Conservation (phyloP, 2,888 invertebrate genomes). For the Pelosia muscerda region DNA sequence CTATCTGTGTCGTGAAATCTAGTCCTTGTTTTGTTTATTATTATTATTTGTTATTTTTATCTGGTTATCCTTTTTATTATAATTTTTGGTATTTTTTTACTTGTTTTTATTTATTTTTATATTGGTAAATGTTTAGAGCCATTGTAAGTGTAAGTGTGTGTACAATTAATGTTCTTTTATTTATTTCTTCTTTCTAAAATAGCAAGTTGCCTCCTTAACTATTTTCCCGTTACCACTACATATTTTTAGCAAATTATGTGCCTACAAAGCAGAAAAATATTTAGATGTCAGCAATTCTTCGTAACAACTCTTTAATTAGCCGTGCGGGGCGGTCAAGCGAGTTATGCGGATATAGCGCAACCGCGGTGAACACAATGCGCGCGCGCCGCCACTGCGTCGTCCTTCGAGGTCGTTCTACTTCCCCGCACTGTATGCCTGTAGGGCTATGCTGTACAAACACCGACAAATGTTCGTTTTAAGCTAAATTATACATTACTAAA, state of each 20-base stretch:
- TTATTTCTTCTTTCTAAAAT: neutral
- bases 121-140: too few species aligned
- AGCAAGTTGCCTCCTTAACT: neutral
- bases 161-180: too few species aligned
- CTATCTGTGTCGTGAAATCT: too few species aligned
- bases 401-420: conserved; percentile 80
- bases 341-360: conserved; percentile 84
- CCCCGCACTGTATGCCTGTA: conserved; percentile 42
- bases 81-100: too few species aligned
- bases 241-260: conserved; percentile 34
- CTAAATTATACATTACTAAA: conserved; percentile 21
- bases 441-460: conserved; percentile 10
- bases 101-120: too few species aligned
- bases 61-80: too few species aligned
- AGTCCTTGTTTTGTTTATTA: too few species aligned
- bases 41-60: too few species aligned
- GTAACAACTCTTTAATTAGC: conserved; percentile 56
- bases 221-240: conserved; percentile 15
- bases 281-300: conserved; percentile 46
- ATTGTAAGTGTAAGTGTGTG: too few species aligned
- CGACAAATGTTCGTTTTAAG: conserved; percentile 5
- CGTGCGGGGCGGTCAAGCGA: conserved; percentile 61
- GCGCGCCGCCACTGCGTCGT: conserved; percentile 50
- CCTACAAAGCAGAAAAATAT: conserved; percentile 39
- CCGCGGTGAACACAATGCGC: conserved; percentile 62